Percentiles rank a stretch among this genome's conserved stretches.
Evolutionary conservation across 2,888 invertebrate genomes (phyloP).

Genomic region (Synergus laeviventris): DNA sequence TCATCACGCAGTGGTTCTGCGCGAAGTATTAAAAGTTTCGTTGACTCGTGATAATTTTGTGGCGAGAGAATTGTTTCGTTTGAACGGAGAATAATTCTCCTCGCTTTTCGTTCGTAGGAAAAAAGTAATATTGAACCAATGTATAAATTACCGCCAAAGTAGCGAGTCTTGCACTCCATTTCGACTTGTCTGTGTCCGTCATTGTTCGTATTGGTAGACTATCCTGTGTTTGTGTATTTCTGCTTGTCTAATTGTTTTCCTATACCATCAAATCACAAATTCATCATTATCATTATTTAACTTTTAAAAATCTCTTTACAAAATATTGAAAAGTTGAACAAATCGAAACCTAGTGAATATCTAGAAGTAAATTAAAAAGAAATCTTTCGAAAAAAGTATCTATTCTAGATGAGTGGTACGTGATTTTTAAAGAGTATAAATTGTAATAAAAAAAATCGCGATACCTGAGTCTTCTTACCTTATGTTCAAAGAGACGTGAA

Average conservation of each 20-base stretch:
- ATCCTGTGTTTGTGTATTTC: slow-evolving; percentile 62
- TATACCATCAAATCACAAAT: not conserved
- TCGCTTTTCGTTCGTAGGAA: slow-evolving; percentile 18
- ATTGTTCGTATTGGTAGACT: slow-evolving; percentile 68
- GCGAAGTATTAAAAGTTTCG: slow-evolving; percentile 52
- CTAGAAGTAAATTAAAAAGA: not conserved
- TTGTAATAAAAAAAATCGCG: not conserved
- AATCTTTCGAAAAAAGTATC: not conserved
- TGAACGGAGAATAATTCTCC: slow-evolving; percentile 27
- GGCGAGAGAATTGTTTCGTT: slow-evolving; percentile 26
- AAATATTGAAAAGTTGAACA: too few relatives aligned
- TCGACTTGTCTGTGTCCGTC: slow-evolving; percentile 64
- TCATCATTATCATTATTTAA: not conserved
- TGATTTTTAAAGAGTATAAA: not conserved
- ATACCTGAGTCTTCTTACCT: slow-evolving; percentile 14
- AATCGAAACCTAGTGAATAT: too few relatives aligned
- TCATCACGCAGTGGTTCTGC: slow-evolving; percentile 61
- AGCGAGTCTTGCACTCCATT: slow-evolving; percentile 56
- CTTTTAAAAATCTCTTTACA: not conserved
- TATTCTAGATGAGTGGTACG: not conserved
- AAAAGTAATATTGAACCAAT: slow-evolving; percentile 40
- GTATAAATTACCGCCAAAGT: slow-evolving; percentile 37
- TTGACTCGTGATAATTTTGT: slow-evolving; percentile 40
- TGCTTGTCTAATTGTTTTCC: slow-evolving; percentile 54
- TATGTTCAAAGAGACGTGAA: slow-evolving; percentile 7